Evolutionary conservation across 2,888 invertebrate species (phyloP).

Genomic region (Rhogogaster chlorosoma): DNA sequence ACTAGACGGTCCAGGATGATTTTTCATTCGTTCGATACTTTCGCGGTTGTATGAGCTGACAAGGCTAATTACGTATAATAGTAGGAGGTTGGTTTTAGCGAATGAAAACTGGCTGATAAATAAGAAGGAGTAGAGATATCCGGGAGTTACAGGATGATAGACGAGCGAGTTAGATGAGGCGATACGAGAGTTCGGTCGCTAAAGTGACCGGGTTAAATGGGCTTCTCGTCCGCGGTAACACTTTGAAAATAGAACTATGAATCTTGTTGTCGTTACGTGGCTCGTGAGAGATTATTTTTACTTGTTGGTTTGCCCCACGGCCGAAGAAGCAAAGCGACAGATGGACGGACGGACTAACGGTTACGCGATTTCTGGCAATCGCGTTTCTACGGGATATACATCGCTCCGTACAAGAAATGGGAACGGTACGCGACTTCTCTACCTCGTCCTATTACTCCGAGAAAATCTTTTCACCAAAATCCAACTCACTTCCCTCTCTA

Average conservation of each 20-base stretch:
- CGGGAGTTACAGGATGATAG: conserved; percentile 14
- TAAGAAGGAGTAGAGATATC: background rate
- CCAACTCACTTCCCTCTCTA: background rate
- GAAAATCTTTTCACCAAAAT: conserved; percentile 18
- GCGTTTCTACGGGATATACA: conserved; percentile 2
- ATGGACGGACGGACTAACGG: background rate
- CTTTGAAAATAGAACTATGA: conserved; percentile 46
- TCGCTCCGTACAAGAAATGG: background rate
- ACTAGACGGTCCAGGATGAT: background rate
- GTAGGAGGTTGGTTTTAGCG: background rate
- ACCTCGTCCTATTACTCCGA: background rate
- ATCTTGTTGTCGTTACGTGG: conserved; percentile 41
- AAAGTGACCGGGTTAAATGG: conserved; percentile 39
- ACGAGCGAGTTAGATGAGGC: conserved; percentile 10
- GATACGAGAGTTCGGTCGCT: conserved; percentile 4
- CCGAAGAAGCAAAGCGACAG: background rate
- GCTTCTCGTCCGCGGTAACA: conserved; percentile 15
- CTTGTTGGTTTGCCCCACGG: conserved; percentile 26
- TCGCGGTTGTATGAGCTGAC: background rate
- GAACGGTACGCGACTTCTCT: background rate
- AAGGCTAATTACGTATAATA: background rate
- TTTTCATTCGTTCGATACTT: background rate
- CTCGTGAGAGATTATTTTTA: conserved; percentile 41
- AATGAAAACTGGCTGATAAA: background rate
- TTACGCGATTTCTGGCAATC: conserved; percentile 46